These are phyloP conservation scores for Anguilla megastoma DNA, from an alignment of 2,797 vertebrate genomes.

Conservation along the genomic window DNA sequence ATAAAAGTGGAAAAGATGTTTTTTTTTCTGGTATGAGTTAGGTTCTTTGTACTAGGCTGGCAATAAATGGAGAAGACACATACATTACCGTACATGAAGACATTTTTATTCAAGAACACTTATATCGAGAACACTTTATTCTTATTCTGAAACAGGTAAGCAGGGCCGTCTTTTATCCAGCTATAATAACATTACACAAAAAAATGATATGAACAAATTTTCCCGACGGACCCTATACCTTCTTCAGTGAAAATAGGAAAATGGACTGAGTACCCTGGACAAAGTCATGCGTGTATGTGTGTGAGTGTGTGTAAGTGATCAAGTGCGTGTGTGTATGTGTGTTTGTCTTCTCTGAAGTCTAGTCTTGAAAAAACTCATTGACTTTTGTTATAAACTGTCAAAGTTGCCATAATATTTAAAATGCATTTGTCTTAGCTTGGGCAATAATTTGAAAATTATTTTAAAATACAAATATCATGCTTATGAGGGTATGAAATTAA, in stretches of 20 bases:
- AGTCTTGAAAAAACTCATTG: slow-evolving; percentile 16
- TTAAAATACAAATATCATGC: background rate
- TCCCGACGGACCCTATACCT: background rate
- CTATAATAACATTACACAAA: slow-evolving; percentile 5
- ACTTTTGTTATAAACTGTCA: slow-evolving; percentile 4
- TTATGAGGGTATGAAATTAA: background rate
- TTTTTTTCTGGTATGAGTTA: background rate
- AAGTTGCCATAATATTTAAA: background rate
- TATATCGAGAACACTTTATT: background rate
- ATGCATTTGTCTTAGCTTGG: background rate
- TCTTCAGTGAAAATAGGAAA: background rate
- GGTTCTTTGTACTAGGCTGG: background rate
- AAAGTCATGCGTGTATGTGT: background rate
- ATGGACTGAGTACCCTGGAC: background rate
- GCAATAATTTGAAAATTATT: background rate
- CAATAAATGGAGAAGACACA: background rate
- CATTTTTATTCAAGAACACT: background rate
- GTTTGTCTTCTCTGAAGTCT: slow-evolving; percentile 4
- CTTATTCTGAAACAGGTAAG: background rate
- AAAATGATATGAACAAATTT: background rate
- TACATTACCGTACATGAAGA: background rate
- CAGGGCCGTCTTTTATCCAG: background rate
- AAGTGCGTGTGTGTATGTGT: slow-evolving; percentile 10
- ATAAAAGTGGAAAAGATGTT: no score
- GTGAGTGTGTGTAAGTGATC: background rate